Evolutionary conservation across 2,888 invertebrate species (phyloP).

Genomic region (Brenthis daphne): DNA sequence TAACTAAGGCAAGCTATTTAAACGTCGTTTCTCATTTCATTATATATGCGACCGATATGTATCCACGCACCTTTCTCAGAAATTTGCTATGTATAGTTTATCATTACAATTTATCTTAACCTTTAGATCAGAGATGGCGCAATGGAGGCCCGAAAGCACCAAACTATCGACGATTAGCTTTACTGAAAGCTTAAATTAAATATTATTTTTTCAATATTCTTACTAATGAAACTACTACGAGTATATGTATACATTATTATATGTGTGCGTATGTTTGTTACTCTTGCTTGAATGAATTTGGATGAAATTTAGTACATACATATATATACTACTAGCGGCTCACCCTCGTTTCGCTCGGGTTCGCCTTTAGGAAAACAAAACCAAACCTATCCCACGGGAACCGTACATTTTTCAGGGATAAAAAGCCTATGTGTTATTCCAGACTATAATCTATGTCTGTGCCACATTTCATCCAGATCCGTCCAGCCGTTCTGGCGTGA

Average conservation of each 20-base stretch:
- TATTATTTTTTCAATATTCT: not conserved
- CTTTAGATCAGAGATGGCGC: conserved; percentile 20
- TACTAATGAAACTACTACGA: not conserved
- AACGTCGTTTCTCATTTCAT: conserved; percentile 41
- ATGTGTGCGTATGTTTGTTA: not conserved
- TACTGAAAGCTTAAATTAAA: not conserved
- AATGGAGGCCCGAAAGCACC: not conserved
- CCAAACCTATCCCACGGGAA: too few species aligned
- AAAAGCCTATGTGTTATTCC: too few species aligned
- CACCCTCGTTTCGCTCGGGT: too few species aligned
- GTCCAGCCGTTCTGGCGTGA: too few species aligned
- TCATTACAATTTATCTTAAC: conserved; percentile 31
- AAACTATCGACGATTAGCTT: not conserved
- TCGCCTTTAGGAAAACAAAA: too few species aligned
- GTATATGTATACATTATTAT: not conserved
- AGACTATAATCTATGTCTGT: too few species aligned
- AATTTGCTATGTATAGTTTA: conserved; percentile 37
- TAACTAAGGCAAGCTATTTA: conserved; percentile 39
- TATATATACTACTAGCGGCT: too few species aligned
- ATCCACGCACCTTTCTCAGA: conserved; percentile 47
- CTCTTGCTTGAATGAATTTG: too few species aligned
- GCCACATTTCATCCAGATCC: too few species aligned
- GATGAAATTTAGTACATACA: too few species aligned
- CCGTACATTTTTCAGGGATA: too few species aligned
- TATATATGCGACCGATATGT: conserved; percentile 44